A percentile compares a stretch with the other conserved stretches of the same genome.
Evolutionary conservation across 2,797 vertebrate genomes (phyloP).

Genomic region (Bradypodion pumilum): DNA sequence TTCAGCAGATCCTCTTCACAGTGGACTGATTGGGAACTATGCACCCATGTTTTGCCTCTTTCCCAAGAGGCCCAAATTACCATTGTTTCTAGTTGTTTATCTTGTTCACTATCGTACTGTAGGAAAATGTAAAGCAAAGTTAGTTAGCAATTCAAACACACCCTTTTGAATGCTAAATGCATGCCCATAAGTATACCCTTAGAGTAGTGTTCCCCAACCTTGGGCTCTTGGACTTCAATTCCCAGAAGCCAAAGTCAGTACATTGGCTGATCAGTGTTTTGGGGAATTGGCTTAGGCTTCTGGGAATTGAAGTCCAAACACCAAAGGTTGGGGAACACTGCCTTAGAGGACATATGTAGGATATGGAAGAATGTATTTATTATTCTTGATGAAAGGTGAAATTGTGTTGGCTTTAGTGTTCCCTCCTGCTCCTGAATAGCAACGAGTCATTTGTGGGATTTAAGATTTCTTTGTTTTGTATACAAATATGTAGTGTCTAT

Average conservation of each 20-base stretch:
- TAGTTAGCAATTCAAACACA: conserved; percentile 23
- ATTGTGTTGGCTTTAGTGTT: background rate
- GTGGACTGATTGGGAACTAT: too few relatives aligned
- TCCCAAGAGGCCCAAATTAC: too few relatives aligned
- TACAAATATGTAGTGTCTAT: background rate
- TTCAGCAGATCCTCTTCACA: background rate
- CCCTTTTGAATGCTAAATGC: background rate
- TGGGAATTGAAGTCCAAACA: too few relatives aligned
- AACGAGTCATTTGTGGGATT: background rate
- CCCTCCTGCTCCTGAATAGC: background rate
- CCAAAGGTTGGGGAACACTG: too few relatives aligned
- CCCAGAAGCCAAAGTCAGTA: too few relatives aligned
- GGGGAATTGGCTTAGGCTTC: too few relatives aligned
- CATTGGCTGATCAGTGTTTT: too few relatives aligned
- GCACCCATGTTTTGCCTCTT: too few relatives aligned
- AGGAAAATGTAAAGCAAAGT: conserved; percentile 39
- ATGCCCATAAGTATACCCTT: background rate
- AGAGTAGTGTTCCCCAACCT: too few relatives aligned
- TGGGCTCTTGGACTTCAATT: too few relatives aligned
- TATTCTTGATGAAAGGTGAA: background rate
- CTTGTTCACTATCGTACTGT: background rate
- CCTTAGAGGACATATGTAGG: too few relatives aligned
- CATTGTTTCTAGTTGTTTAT: too few relatives aligned
- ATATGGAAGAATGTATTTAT: background rate
- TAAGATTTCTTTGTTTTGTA: background rate